These are phyloP conservation scores for Misgurnus anguillicaudatus DNA, from an alignment of 2,113 vertebrate genomes.

Conservation along the genomic window DNA sequence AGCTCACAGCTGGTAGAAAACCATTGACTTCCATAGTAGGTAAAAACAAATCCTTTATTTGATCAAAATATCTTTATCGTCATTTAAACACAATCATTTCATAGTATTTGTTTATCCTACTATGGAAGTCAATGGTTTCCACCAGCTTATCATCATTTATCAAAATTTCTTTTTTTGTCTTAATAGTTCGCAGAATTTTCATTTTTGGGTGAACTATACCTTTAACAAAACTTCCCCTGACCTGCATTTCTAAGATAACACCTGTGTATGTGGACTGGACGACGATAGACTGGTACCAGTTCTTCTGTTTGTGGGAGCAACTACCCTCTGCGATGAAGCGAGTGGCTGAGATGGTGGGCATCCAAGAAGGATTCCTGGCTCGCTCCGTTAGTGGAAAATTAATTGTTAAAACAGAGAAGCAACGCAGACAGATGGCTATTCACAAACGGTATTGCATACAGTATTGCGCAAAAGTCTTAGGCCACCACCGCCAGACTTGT, in stretches of 20 bases:
- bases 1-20: too few species aligned
- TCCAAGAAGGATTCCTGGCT: slow-evolving; percentile 93
- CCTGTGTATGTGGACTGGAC: slow-evolving; percentile 95
- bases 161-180: too few species aligned
- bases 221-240: not conserved
- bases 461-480: too few species aligned
- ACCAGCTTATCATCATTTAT: too few species aligned
- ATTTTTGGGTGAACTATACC: not conserved
- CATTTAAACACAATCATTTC: too few species aligned
- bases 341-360: slow-evolving; percentile 93
- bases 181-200: too few species aligned
- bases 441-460: slow-evolving; percentile 84
- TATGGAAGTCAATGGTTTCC: too few species aligned
- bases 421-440: slow-evolving; percentile 91
- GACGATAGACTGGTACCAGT: slow-evolving; percentile 95
- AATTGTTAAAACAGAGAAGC: slow-evolving; percentile 88
- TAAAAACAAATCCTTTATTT: too few species aligned
- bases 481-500: too few species aligned
- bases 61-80: too few species aligned
- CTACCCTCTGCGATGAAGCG: slow-evolving; percentile 91
- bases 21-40: too few species aligned
- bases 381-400: slow-evolving; percentile 89
- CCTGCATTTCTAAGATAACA: slow-evolving; percentile 79
- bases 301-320: slow-evolving; percentile 95
- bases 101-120: too few species aligned